Base-by-base conservation (phyloP, 2,797 vertebrate species). In the Alcedo quadribrachys region DNA sequence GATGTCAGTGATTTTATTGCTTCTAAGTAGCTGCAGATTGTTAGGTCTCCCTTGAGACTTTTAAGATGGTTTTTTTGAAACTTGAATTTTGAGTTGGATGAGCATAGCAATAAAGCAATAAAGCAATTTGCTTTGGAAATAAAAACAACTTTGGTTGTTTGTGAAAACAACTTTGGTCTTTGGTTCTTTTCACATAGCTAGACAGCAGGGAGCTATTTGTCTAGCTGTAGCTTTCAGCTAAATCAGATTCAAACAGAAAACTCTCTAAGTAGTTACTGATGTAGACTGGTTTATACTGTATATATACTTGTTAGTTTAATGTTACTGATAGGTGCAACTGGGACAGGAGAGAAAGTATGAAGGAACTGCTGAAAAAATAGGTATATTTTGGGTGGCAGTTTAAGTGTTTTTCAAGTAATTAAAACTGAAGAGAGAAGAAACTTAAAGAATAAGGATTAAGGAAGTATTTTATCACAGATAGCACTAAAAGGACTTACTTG, bases 231-330 rank as follows among this genome's bases (percentile, higher is more conserved):
- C 55, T 94, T 91, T 91, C 82, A 96, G 90, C 65, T 79, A 83
- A 81, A 92, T 50, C 89, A 86, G 70, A 91, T 74, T 87, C 73
- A 77, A 90, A 81, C 30, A 87, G 55, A 79, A 89, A 87, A 87
- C 37, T 40, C 37, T 37, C 37, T 40, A 40, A 15, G 37, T 40
- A 40, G 37, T 40, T 40, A 40, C 37, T 40, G 37, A 40, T 40
- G 37, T 40, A 40, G 37, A 40, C 37, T 40, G 37, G 37, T 40
- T 40, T 40, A 15, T 15, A 40, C 15, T 40, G 37, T 40, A 40
- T 40, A 40, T 40, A 40, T 15, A 40, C 37, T 40, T 40, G 37
- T 40, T 40, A 40, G 37, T 15, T 40, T 40, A 40, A 15, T 40
- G 14, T 4, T 30, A 69, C 2, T 28, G 24, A 65, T 17, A 40